Percentiles rank a stretch among this genome's conserved stretches.
Conservation (phyloP, 2,797 vertebrate species). For the Crocidura indochinensis region DNA sequence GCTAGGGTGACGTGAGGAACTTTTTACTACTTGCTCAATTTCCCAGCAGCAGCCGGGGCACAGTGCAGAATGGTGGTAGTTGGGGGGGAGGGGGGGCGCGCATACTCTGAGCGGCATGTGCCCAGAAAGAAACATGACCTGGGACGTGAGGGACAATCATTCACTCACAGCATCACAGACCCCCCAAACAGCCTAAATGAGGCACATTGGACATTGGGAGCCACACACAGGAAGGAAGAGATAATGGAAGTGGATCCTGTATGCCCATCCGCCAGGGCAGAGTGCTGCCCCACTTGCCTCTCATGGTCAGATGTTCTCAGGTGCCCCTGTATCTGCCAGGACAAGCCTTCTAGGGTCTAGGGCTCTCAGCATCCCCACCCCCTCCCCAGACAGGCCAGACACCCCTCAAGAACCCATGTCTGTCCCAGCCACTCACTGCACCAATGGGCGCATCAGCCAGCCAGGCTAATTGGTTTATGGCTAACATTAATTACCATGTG, state of each 20-base stretch:
- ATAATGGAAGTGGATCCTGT: too few species aligned
- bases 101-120: not conserved
- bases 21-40: constrained; percentile 61
- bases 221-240: accelerated
- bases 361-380: accelerated
- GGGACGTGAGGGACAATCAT: not conserved
- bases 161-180: constrained; percentile 1
- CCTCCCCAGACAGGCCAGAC: accelerated
- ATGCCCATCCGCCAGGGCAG: not conserved
- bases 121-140: constrained; percentile 76
- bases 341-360: accelerated
- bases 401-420: constrained; percentile 63
- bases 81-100: not conserved
- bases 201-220: constrained; percentile 49
- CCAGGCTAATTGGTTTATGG: constrained; percentile 98
- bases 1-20: constrained; percentile 52
- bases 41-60: constrained; percentile 69
- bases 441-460: constrained; percentile 92
- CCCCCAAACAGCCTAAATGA: not conserved
- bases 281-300: not conserved
- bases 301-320: not conserved
- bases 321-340: not conserved
- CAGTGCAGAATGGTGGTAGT: constrained; percentile 26
- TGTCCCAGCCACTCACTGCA: constrained; percentile 88
- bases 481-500: constrained; percentile 99